These are phyloP conservation scores for Scyliorhinus canicula DNA, from an alignment of 2,797 vertebrate species.

Conservation along the genomic window DNA sequence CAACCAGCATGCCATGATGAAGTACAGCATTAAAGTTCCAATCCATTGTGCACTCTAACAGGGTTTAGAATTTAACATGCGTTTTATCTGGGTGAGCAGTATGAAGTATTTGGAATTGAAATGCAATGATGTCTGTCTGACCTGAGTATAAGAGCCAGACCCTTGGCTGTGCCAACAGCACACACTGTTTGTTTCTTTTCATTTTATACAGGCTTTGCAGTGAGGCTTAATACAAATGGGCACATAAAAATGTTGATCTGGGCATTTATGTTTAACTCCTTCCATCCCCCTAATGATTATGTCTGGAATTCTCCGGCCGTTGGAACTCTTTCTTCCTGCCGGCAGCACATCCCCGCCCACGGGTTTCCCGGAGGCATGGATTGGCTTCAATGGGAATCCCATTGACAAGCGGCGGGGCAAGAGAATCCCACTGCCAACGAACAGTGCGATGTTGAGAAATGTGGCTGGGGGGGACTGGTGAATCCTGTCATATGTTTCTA, in stretches of 20 bases:
- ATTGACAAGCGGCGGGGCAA: no score
- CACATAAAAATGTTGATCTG: background rate
- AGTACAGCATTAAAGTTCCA: background rate
- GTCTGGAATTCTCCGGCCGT: no score
- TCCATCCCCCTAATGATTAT: background rate
- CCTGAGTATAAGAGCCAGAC: background rate
- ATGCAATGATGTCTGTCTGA: background rate
- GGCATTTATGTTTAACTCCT: background rate
- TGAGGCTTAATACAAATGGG: background rate
- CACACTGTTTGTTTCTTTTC: background rate
- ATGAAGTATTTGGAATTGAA: background rate
- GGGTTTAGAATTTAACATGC: background rate
- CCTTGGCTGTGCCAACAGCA: background rate
- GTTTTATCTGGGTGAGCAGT: background rate
- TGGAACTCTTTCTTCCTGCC: no score
- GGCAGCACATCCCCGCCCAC: no score
- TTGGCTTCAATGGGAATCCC: no score
- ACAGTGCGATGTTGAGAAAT: no score
- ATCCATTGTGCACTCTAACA: background rate
- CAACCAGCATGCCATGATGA: background rate
- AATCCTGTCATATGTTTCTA: no score
- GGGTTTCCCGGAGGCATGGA: no score
- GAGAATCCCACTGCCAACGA: no score
- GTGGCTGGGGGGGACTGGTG: no score
- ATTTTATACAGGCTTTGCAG: background rate